Conservation (phyloP, 2,888 invertebrate genomes). For the Diaprepes abbreviatus region DNA sequence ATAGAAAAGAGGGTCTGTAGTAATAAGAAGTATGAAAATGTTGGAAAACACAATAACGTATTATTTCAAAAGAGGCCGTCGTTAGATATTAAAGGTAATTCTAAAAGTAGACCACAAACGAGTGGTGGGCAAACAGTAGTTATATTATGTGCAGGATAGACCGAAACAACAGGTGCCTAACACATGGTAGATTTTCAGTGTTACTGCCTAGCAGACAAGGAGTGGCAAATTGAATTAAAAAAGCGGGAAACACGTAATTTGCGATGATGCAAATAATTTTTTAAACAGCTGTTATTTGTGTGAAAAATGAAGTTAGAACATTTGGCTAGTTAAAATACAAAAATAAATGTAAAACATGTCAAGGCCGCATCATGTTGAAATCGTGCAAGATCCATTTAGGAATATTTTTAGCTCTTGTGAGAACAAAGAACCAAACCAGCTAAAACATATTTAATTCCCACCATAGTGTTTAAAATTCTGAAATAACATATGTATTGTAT, state of each 20-base stretch:
- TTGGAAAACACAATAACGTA: no score
- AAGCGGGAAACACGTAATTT: constrained; percentile 33
- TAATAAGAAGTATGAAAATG: no score
- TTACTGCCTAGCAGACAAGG: constrained; percentile 4
- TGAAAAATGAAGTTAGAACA: constrained; percentile 20
- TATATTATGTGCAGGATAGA: constrained; percentile 16
- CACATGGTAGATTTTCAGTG: constrained; percentile 10
- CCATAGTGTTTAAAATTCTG: constrained; percentile 5
- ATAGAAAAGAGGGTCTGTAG: no score
- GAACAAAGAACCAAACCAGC: constrained; percentile 31
- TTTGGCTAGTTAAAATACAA: constrained; percentile 11
- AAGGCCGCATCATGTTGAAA: constrained; percentile 24
- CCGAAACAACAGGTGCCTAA: constrained; percentile 24
- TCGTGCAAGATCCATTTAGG: constrained; percentile 20
- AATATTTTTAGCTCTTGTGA: constrained; percentile 26
- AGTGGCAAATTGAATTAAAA: constrained; percentile 15
- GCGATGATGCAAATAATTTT: constrained; percentile 24
- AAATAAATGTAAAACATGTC: constrained; percentile 30
- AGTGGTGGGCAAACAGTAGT: no score
- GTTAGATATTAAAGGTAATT: no score
- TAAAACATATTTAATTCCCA: constrained; percentile 20
- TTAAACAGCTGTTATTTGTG: constrained; percentile 26
- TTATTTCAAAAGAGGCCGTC: no score
- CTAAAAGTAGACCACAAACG: no score
- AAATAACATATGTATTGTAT: constrained; percentile 17